phyloP scores from a whole-genome alignment of 35 echinoderm and acorn worm species.

The Holothuria glaberrima region DNA sequence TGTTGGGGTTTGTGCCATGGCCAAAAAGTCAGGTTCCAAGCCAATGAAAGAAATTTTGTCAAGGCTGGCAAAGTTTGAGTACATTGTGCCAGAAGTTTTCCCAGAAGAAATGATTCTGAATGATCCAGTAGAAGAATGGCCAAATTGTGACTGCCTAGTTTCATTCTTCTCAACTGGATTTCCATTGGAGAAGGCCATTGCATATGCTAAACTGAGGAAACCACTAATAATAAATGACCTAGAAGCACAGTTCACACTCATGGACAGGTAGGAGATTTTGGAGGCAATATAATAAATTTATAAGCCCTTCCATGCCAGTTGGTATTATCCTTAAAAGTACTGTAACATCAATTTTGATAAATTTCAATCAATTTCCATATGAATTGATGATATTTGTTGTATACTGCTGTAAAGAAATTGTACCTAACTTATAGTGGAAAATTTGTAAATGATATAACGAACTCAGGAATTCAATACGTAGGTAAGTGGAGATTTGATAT shows the following conservation, averaged over 20 bases:
- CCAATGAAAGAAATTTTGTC: slow-evolving; percentile 96
- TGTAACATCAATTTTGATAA: too few species aligned
- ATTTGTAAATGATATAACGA: too few species aligned
- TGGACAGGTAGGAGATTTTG: slow-evolving; percentile 80
- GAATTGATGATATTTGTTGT: too few species aligned
- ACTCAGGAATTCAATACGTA: too few species aligned
- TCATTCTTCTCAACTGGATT: slow-evolving; percentile 98
- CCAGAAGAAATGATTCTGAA: slow-evolving; percentile 90
- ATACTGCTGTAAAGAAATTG: too few species aligned
- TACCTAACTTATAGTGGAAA: too few species aligned
- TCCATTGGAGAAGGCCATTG: slow-evolving; percentile 93
- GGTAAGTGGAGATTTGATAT: too few species aligned
- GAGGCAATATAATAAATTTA: background rate
- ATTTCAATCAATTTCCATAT: too few species aligned
- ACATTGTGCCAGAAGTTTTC: slow-evolving; percentile 75
- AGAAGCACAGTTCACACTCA: slow-evolving; percentile 77
- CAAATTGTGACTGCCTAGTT: slow-evolving; percentile 82
- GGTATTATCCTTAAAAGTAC: too few species aligned
- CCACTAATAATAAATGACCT: slow-evolving; percentile 96
- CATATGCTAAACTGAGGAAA: slow-evolving; percentile 85
- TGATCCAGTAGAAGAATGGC: slow-evolving; percentile 97
- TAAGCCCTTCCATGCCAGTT: background rate
- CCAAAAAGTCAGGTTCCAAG: slow-evolving; percentile 89
- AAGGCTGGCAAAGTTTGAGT: slow-evolving; percentile 88
- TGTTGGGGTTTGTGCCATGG: slow-evolving; percentile 94